A percentile compares a stretch with the other conserved stretches of the same genome.
These are phyloP conservation scores for Eulithis prunata DNA, from an alignment of 2,888 invertebrate species.

Conservation along the genomic window DNA sequence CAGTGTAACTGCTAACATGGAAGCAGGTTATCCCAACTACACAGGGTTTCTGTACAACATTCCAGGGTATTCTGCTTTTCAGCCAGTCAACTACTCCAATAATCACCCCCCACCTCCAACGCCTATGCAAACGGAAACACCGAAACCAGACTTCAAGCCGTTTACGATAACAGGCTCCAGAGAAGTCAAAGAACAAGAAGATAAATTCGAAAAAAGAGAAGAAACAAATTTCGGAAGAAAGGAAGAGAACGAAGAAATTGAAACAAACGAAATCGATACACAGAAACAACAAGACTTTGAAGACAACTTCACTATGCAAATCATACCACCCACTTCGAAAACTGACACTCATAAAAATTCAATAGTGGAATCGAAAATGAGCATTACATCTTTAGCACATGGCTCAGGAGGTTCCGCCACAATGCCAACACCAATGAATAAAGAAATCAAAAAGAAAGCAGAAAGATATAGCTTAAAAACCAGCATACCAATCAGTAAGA, in stretches of 20 bases:
- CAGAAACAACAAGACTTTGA: slow-evolving; percentile 69
- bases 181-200: slow-evolving; percentile 19
- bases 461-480: slow-evolving; percentile 78
- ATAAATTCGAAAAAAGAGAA: slow-evolving; percentile 13
- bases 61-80: slow-evolving; percentile 79
- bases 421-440: slow-evolving; percentile 46
- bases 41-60: slow-evolving; percentile 73
- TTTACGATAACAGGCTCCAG: slow-evolving; percentile 35
- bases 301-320: slow-evolving; percentile 70
- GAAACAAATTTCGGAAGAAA: slow-evolving; percentile 8
- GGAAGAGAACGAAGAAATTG: slow-evolving; percentile 37
- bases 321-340: slow-evolving; percentile 55
- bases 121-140: slow-evolving; percentile 48
- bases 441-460: slow-evolving; percentile 67
- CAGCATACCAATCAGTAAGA: slow-evolving; percentile 79
- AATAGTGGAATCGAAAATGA: slow-evolving; percentile 62
- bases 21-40: slow-evolving; percentile 67
- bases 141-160: slow-evolving; percentile 53
- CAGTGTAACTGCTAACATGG: slow-evolving; percentile 69
- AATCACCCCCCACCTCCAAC: slow-evolving; percentile 50
- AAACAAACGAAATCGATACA: slow-evolving; percentile 43
- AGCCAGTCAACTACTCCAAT: slow-evolving; percentile 68
- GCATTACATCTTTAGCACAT: slow-evolving; percentile 65
- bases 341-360: slow-evolving; percentile 45
- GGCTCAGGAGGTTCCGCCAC: slow-evolving; percentile 65